A percentile compares a stretch with the other conserved stretches of the same genome.
phyloP scores from a whole-genome alignment of 2,888 invertebrate species.

The Napeogenes inachia region DNA sequence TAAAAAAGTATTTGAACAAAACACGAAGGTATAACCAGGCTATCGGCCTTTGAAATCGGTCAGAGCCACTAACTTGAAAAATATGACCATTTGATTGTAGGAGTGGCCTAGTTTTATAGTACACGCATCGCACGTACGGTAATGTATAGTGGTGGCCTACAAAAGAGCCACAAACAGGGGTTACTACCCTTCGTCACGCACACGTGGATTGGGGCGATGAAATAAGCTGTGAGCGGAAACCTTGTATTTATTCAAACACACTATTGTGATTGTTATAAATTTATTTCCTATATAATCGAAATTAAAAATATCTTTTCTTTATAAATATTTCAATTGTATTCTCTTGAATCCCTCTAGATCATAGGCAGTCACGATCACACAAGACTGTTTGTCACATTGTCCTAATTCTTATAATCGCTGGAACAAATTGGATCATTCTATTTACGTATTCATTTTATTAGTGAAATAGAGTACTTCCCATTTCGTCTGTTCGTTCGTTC shows the following conservation, averaged over 20 bases:
- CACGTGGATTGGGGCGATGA: neutral
- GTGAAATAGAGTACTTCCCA: slow-evolving; percentile 36
- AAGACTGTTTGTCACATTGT: neutral
- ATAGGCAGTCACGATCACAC: neutral
- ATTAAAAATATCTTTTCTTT: no score
- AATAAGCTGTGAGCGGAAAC: neutral
- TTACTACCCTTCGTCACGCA: slow-evolving; percentile 18
- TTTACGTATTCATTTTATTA: slow-evolving; percentile 30
- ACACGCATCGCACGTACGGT: slow-evolving; percentile 19
- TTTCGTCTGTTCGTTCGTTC: slow-evolving; percentile 26
- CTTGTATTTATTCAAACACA: no score
- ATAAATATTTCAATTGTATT: no score
- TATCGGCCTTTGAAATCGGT: slow-evolving; percentile 2
- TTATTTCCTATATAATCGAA: no score
- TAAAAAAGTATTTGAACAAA: neutral
- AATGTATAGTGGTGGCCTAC: slow-evolving; percentile 13
- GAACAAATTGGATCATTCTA: slow-evolving; percentile 23
- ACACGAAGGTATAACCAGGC: neutral
- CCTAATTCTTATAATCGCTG: slow-evolving; percentile 6
- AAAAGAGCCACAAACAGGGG: slow-evolving; percentile 17
- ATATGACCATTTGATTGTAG: slow-evolving; percentile 2
- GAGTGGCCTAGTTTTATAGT: slow-evolving; percentile 12
- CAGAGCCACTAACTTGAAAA: neutral
- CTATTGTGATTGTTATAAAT: no score
- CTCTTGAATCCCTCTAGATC: neutral